Evolutionary conservation across 2,888 invertebrate genomes (phyloP), one percentile per base, ranked within the genome.

Genomic region (Watsonalla cultraria): DNA sequence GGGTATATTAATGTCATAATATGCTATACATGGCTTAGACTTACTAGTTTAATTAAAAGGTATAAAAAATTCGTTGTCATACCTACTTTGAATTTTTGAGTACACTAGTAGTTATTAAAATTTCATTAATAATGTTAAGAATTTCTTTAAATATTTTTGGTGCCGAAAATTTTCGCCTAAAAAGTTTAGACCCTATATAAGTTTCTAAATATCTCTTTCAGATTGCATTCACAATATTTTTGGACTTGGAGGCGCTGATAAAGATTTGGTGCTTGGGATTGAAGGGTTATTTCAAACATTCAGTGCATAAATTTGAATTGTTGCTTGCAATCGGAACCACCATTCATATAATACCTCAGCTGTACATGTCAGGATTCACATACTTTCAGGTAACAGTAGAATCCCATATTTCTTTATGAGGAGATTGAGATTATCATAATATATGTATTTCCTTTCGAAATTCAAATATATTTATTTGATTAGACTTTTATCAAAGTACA

Each of bases 191-290:
- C n/a, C n/a, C n/a, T 46, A 39, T 15, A 47, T 7, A 42, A 35
- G 11, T 9, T 53, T 45, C 34, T 15, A 8, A 37, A 49, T 14
- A 7, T 37, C 0, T 54, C 6, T 46, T 91, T 55, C 82, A 95
- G 94, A 94, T 98, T 61, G 96, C 96, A 0, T 99, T 99, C 80
- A 99, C 99, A 0, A 93, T 98, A 57, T 94, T 99, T 65, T 93
- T 99, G 76, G 96, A 98, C 78, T 87, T 99, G 60, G 99, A 99
- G 88, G 97, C 97, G 0, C 78, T 98, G 42, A 97, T 99, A 77
- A 99, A 99, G 90, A 96, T 99, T 65, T 98, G 98, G 95, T 99
- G 99, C 76, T 92, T 99, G 51, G 99, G 99, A 5, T 96, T 98
- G 92, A 93, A 96, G 54, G 97, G 98, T 9, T 99, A 99, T 78